Percentiles rank a stretch among this genome's conserved stretches.
Evolutionary conservation across 2,797 vertebrate species (phyloP).

Genomic region (Hoplostethus atlanticus): DNA sequence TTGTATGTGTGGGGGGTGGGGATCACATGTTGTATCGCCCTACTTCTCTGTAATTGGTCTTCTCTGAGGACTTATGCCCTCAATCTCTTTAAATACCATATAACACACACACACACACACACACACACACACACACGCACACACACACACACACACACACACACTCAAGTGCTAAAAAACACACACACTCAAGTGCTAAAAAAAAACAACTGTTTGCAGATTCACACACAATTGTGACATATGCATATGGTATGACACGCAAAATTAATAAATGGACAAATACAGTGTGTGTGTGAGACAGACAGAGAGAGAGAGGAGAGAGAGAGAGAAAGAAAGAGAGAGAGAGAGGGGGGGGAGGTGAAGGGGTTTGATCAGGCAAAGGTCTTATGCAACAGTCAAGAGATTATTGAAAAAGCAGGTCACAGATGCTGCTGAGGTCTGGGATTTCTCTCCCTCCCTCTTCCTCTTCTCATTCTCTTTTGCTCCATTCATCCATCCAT

Average conservation of each 20-base stretch:
- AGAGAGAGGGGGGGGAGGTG: neutral
- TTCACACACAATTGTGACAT: slow-evolving; percentile 47
- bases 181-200: slow-evolving; percentile 24
- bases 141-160: slow-evolving; percentile 23
- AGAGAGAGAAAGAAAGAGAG: slow-evolving; percentile 6
- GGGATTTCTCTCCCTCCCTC: slow-evolving; percentile 50
- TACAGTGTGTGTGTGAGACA: slow-evolving; percentile 3
- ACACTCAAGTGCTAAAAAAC: slow-evolving; percentile 26
- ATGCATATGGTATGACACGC: slow-evolving; percentile 10
- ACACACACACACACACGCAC: slow-evolving; percentile 11
- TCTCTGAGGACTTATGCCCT: slow-evolving; percentile 63
- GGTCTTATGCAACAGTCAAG: slow-evolving; percentile 71
- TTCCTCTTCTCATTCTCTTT: slow-evolving; percentile 21
- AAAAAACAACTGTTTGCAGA: slow-evolving; percentile 14
- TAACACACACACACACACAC: neutral
- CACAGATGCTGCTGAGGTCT: slow-evolving; percentile 72
- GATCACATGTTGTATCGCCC: slow-evolving; percentile 54
- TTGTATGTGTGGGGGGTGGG: slow-evolving; percentile 31
- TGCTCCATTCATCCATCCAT: slow-evolving; percentile 39
- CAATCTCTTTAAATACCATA: slow-evolving; percentile 44
- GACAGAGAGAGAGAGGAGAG: slow-evolving; percentile 14
- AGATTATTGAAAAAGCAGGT: slow-evolving; percentile 80
- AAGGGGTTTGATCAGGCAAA: slow-evolving; percentile 53
- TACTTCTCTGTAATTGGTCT: slow-evolving; percentile 70
- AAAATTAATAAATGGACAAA: slow-evolving; percentile 24